Percentiles rank a stretch among this genome's conserved stretches.
Evolutionary conservation across 2,113 vertebrate genomes (phyloP).

Genomic region (Paramormyrops kingsleyae): DNA sequence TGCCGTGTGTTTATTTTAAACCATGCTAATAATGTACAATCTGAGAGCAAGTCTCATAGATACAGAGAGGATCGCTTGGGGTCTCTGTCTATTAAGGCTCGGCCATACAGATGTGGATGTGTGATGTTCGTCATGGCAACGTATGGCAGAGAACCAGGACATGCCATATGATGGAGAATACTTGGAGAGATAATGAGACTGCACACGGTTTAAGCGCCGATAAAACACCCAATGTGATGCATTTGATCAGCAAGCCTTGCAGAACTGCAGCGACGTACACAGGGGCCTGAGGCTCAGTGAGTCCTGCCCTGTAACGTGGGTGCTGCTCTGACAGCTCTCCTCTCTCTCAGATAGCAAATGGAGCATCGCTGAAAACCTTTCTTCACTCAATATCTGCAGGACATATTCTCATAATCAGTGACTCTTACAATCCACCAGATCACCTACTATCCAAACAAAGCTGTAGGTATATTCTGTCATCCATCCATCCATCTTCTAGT

Average conservation of each 20-base stretch:
- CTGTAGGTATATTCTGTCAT: background rate
- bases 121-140: conserved; percentile 19
- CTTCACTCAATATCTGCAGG: background rate
- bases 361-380: background rate
- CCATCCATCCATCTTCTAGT: background rate
- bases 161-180: conserved; percentile 26
- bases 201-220: conserved; percentile 28
- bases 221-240: conserved; percentile 26
- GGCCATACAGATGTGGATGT: conserved; percentile 9
- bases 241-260: conserved; percentile 26
- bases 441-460: background rate
- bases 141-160: conserved; percentile 16
- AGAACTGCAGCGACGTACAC: background rate
- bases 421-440: background rate
- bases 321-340: background rate
- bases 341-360: no score
- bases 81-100: conserved; percentile 20
- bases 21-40: conserved; percentile 16
- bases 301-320: background rate
- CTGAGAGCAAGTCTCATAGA: background rate
- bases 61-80: background rate
- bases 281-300: conserved; percentile 14
- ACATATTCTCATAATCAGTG: background rate
- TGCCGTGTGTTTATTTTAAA: conserved; percentile 17
- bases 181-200: conserved; percentile 38